Base-by-base conservation (phyloP, 1,140 invertebrate genomes). In the Drosophila eugracilis region DNA sequence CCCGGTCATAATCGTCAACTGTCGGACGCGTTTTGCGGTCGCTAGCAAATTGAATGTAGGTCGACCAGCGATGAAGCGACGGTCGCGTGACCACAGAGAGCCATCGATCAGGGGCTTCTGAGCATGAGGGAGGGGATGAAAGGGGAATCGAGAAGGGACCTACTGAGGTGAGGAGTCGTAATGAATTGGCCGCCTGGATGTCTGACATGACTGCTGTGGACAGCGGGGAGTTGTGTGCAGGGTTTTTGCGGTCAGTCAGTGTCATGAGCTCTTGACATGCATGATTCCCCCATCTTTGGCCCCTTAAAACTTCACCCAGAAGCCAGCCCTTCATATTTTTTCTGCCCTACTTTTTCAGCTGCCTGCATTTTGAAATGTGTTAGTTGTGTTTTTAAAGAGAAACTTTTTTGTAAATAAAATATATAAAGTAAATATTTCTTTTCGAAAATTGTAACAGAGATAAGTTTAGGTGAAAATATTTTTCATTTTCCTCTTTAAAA, bases 11-110 rank as follows among this genome's bases (percentile, higher is more conserved):
- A 84, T 79, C 81, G 81, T 81, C 77, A 86, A 70, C 77, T 85
- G 81, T 88, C 81, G 79, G 83, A 88, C 77, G 74, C 77, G 69
- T 66, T 88, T 88, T 86, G 81, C 81, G 81, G 81, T 81, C 65
- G 65, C 59, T 67, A 55, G 84, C 78, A 86, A 86, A 86, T 86
- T 86, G 83, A 86, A 86, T 86, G 83, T 86, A 83, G 83, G 83
- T 86, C 83, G 80, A 34, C 58, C 72, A 34, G 70, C 57, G 41
- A 63, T 47, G 39, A 62, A 36, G 69, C 69, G 32, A 73, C 57
- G 36, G 70, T 88, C 78, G 81, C 81, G 83, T 86, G 83, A 86
- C 81, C 81, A 66, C 83, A 88, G 41, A 75, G 72, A 59, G 70
- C 75, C 78, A 86, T 86, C 74, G 83, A 86, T 89, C 84, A 89